phyloP scores from a whole-genome alignment of 2,113 vertebrate genomes.

The Enhydra lutris region DNA sequence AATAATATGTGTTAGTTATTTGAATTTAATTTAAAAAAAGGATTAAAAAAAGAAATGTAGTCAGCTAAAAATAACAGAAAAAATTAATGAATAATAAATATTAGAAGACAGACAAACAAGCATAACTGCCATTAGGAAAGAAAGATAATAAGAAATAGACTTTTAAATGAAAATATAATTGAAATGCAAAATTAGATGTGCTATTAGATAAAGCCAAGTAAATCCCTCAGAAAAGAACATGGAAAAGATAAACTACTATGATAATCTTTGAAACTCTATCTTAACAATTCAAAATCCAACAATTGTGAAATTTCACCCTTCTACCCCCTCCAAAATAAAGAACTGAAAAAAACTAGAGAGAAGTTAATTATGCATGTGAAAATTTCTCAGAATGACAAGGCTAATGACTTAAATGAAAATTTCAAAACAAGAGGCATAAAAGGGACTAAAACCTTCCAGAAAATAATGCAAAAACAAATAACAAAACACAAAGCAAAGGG shows the following conservation, averaged over 20 bases:
- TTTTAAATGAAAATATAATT: background rate
- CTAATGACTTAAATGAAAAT: slow-evolving; percentile 6
- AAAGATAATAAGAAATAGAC: background rate
- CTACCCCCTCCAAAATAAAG: background rate
- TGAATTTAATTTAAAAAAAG: too few relatives aligned
- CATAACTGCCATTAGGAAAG: background rate
- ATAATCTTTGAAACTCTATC: background rate
- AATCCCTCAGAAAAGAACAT: background rate
- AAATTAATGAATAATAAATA: too few relatives aligned
- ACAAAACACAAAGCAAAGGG: background rate
- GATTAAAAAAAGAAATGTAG: too few relatives aligned
- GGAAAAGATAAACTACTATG: background rate
- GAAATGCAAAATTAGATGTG: background rate
- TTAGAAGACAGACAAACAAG: background rate
- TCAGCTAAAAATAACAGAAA: too few relatives aligned
- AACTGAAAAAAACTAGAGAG: background rate
- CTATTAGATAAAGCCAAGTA: background rate
- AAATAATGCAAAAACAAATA: background rate
- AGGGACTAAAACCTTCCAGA: background rate
- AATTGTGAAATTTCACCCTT: background rate
- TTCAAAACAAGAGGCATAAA: background rate
- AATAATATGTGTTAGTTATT: too few relatives aligned
- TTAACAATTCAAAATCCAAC: background rate
- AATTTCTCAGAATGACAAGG: background rate
- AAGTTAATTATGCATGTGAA: background rate